These are phyloP conservation scores for Fringilla coelebs DNA, from an alignment of 2,797 vertebrate genomes.

Conservation along the genomic window DNA sequence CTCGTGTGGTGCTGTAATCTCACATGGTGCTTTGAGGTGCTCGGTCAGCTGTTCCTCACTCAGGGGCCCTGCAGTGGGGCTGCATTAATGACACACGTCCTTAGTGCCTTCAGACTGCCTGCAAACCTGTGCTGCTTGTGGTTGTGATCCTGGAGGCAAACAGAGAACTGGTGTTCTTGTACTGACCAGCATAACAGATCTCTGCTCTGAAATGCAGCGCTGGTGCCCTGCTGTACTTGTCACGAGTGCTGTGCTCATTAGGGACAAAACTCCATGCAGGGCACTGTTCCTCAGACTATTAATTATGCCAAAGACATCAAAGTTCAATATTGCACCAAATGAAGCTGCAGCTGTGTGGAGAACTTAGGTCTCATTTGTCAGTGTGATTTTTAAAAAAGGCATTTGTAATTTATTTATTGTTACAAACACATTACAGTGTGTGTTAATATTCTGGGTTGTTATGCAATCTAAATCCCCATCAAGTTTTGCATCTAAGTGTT, in stretches of 20 bases:
- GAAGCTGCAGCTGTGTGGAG: not conserved
- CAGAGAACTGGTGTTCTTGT: not conserved
- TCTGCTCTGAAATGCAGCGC: not conserved
- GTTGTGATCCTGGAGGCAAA: not conserved
- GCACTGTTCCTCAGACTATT: not conserved
- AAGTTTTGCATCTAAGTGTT: not conserved
- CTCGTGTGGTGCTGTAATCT: not conserved
- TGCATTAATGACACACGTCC: not conserved
- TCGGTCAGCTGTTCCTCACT: not conserved
- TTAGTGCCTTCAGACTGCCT: not conserved
- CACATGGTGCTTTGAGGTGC: not conserved
- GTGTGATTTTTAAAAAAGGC: not conserved
- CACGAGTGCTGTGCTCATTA: not conserved
- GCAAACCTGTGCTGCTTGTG: not conserved
- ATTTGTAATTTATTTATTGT: not conserved
- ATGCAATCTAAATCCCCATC: accelerated
- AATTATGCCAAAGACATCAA: not conserved
- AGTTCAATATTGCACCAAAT: not conserved
- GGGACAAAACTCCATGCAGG: not conserved
- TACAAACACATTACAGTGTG: not conserved
- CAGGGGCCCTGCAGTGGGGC: not conserved
- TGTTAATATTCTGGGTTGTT: not conserved
- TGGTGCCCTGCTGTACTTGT: not conserved
- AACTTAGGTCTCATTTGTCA: not conserved
- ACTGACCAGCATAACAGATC: not conserved